Conservation (phyloP, 2,113 vertebrate genomes). For the Archilochus colubris region DNA sequence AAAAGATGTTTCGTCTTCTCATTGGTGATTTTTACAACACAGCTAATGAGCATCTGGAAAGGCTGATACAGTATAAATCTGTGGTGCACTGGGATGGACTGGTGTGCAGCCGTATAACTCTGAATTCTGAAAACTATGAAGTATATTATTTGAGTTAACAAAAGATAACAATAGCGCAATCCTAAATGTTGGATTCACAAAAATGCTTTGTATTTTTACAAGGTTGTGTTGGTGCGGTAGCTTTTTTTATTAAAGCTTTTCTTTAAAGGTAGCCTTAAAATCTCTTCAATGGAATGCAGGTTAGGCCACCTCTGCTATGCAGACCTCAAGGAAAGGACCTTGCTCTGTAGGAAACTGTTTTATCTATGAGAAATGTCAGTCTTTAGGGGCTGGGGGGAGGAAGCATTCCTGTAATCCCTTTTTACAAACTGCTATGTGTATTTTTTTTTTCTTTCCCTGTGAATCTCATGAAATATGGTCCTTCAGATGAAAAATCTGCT, state of each 20-base stretch:
- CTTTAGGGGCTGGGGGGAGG: rapidly evolving
- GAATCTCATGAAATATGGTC: not conserved
- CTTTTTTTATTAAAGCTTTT: not conserved
- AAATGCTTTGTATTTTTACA: not conserved
- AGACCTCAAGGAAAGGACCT: not conserved
- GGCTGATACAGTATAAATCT: not conserved
- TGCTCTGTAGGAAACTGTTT: not conserved
- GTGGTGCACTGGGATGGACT: not conserved
- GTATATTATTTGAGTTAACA: not conserved
- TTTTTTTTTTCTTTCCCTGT: not conserved
- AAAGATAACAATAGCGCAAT: not conserved
- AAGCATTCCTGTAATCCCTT: not conserved
- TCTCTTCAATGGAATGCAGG: not conserved
- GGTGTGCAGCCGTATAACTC: not conserved
- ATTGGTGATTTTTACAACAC: not conserved
- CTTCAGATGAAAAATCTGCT: not conserved
- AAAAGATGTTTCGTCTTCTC: not conserved
- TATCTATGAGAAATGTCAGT: not conserved
- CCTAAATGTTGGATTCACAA: not conserved
- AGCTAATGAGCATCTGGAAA: not conserved
- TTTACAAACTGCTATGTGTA: not conserved
- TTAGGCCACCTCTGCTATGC: not conserved
- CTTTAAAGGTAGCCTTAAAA: not conserved
- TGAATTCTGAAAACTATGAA: not conserved
- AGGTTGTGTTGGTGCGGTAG: not conserved